Base-by-base conservation (phyloP, 2,113 vertebrate genomes). In the Cettia cetti region DNA sequence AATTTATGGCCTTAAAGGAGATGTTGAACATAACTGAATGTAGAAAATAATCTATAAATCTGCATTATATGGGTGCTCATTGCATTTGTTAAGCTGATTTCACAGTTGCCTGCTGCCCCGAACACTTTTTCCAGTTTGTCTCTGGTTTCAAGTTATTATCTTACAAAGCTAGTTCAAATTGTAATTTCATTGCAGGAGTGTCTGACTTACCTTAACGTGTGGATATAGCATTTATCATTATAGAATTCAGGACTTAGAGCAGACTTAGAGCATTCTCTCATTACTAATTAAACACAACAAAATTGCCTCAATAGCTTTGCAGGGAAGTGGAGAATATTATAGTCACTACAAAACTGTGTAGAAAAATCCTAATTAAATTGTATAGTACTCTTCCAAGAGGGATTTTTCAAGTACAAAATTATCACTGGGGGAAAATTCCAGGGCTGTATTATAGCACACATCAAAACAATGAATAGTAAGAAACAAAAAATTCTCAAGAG, bases 321-420 rank as follows among this genome's bases (percentile, higher is more conserved):
- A 56, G 17, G 42, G 23, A 82, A 68, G 20, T 82, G 42, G 13
- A 70, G 40, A 82, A 60, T 53, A 81, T 56, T 82, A 72, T 24
- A n/a, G 31, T 75, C 4, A 1, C 14, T 47, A 59, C 45, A 64
- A 69, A 86, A 72, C 39, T 50, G 8, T 20, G 66, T 13, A 74
- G 52, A 47, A 74, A 88, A 94, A 13, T 83, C 20, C 44, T 68
- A 90, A 92, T 92, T 86, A 96, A 93, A 86, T 74, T 77, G 39
- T 52, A 60, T 7, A 68, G 37, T 37, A 19, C 19, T 92, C 35
- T 49, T 86, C 39, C 59, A 93, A 88, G 61, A 72, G 26, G 30
- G 27, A 70, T 66, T 92, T 94, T 91, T 91, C 64, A 66, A 63
- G 54, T 57, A 44, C 30, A 88, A 79, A 90, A 68, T 52, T 56